Conservation (phyloP, 2,888 invertebrate genomes). For the Villa cingulata region DNA sequence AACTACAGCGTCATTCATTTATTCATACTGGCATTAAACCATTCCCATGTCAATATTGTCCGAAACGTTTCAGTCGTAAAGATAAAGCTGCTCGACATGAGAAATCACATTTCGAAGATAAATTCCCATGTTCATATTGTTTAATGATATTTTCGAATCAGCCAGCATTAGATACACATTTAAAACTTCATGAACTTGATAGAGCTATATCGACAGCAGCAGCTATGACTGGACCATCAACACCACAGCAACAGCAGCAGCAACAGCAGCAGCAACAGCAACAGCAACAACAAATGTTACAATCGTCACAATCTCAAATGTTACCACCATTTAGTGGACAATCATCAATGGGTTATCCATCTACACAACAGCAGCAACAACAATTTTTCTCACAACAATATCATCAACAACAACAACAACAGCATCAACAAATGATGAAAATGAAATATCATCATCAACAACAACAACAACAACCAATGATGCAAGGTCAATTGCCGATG, state of each 20-base stretch:
- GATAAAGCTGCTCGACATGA: conserved; percentile 56
- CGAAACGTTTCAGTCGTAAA: conserved; percentile 51
- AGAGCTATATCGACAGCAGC: not conserved
- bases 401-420: too few species aligned
- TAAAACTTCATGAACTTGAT: conserved; percentile 25
- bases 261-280: too few species aligned
- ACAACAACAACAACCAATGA: not conserved
- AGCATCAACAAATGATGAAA: not conserved
- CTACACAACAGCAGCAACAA: not conserved
- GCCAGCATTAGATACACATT: conserved; percentile 26
- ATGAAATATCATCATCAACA: not conserved
- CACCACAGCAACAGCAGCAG: not conserved
- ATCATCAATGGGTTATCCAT: not conserved
- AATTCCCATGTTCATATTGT: conserved; percentile 49
- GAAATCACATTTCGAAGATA: conserved; percentile 48
- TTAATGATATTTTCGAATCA: conserved; percentile 27
- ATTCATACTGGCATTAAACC: conserved; percentile 55
- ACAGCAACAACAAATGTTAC: too few species aligned
- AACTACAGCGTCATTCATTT: conserved; percentile 52
- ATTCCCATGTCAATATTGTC: conserved; percentile 52
- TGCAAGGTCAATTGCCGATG: too few species aligned
- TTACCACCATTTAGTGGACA: not conserved
- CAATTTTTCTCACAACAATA: too few species aligned
- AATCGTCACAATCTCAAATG: not conserved
- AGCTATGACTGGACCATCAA: not conserved